phyloP scores from a whole-genome alignment of 2,797 vertebrate genomes.

The Hypotaenidia philippensis region DNA sequence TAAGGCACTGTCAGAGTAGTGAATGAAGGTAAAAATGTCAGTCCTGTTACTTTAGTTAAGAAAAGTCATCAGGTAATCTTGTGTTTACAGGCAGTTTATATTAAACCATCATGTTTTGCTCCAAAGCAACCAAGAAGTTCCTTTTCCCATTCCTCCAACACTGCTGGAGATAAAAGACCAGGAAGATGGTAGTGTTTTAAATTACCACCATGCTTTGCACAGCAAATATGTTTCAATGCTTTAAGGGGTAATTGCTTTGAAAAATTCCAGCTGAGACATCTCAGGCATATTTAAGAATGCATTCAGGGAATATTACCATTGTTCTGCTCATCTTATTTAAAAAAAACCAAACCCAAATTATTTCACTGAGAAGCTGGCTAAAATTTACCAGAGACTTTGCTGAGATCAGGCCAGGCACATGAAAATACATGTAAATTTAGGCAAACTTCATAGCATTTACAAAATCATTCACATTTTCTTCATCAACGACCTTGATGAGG shows the following conservation, averaged over 20 bases:
- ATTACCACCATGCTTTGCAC: background rate
- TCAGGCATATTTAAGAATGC: background rate
- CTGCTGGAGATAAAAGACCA: background rate
- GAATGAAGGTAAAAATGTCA: background rate
- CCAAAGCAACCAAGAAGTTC: background rate
- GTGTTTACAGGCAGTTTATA: background rate
- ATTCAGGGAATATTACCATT: background rate
- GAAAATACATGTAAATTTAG: background rate
- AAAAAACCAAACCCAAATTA: background rate
- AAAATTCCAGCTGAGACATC: slow-evolving; percentile 14
- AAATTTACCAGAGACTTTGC: background rate
- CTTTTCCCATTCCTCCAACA: rapidly evolving
- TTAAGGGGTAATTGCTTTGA: slow-evolving; percentile 24
- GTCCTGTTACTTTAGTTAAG: background rate
- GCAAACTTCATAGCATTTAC: background rate
- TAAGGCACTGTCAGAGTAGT: background rate
- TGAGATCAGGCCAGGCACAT: background rate
- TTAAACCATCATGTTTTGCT: background rate
- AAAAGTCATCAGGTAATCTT: background rate
- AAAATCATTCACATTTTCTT: background rate
- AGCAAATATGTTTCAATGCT: slow-evolving; percentile 6
- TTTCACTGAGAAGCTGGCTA: background rate
- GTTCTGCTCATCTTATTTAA: background rate
- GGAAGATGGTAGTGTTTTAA: slow-evolving; percentile 18
- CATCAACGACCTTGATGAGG: too few relatives aligned